Evolutionary conservation across 1,140 invertebrate genomes (phyloP), one percentile per base, ranked within the genome.

Genomic region (Temnothorax curvispinosus): DNA sequence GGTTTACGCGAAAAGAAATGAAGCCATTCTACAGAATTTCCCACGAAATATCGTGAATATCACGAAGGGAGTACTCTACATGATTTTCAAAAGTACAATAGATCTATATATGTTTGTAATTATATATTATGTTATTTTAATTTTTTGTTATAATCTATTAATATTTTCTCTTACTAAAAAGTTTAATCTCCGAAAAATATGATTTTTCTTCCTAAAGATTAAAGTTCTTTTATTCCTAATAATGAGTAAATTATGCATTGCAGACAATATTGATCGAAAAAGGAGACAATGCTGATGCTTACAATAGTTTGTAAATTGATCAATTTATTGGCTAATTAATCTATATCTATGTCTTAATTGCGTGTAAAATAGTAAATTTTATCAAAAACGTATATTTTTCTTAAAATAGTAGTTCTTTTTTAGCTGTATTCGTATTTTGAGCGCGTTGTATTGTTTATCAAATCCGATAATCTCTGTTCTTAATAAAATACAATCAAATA

Each of bases 401-500:
- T 41, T 1, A 8, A 18, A 58, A 58, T 15, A 8, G 15, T 27
- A 60, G 41, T 41, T 35, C 15, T 35, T 21, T 75, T 38, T 56
- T 18, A 4, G 7, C 32, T 54, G 47, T 32, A 47, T 27, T 69
- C 27, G 27, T 27, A 27, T 27, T 67, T 69, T n/a, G n/a, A 44
- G 6, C 41, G 3, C 35, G 27, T n/a, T 21, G n/a, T 1, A 47
- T 47, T 69, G 35, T 65, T 64, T 64, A 64, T 64, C 32, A 7
- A 35, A 18, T 71, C 15, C 21, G 7, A 72, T 11, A 52, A 35
- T 72, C 15, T 27, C 27, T 27, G 27, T 27, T 72, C 0, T 9
- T 52, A 56, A 56, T 75, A 76, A 76, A 58, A 76, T 56, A 27
- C 38, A 18, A 35, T 72, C 3, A 72, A n/a, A n/a, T 18, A 56